Base-by-base conservation (phyloP, 2,113 vertebrate genomes). In the Sapayoa aenigma region DNA sequence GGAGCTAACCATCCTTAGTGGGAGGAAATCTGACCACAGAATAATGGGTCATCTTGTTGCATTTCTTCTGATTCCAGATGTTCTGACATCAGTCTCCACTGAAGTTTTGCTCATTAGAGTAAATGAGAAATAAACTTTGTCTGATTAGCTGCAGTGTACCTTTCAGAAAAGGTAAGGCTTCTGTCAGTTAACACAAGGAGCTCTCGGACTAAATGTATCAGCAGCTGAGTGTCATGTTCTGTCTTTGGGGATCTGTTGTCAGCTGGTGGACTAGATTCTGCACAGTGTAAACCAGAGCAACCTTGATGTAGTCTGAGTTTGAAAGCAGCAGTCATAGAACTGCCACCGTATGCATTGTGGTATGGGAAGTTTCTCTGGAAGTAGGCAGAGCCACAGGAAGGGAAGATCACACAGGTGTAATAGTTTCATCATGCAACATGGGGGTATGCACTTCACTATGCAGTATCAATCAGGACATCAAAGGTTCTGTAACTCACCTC, bases 291-390 rank as follows among this genome's bases (percentile, higher is more conserved):
- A 81, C 33, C 24, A 35, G 20, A 84, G 37, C 27, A 77, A 35
- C 22, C 16, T 56, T 4, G 1, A 17, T 28, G 73, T 49, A 53
- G 53, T 9, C 49, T 90, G 28, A 31, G 30, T 14, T 4, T 14
- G 19, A 31, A 80, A 75, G n/a, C 73, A 22, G 3, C 55, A 72
- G 37, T 49, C 71, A 76, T 58, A 49, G n/a, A 87, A 27, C 20
- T 52, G 42, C 41, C 21, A 6, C 18, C 10, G 6, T 49, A 23
- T 49, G 22, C 46, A 23, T 35, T 0, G 5, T 2, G 1, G 11
- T 42, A 17, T 42, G 60, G 53, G 22, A 72, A 47, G 4, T 75
- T 44, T 41, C 81, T 74, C 50, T 37, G n/a, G 60, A 77, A 25
- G 18, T 12, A 56, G 56, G 27, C 68, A 66, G 33, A 86, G 39